Base-by-base conservation (phyloP, 37 sponge, comb jelly and placozoan genomes). In the Ianthella basta region DNA sequence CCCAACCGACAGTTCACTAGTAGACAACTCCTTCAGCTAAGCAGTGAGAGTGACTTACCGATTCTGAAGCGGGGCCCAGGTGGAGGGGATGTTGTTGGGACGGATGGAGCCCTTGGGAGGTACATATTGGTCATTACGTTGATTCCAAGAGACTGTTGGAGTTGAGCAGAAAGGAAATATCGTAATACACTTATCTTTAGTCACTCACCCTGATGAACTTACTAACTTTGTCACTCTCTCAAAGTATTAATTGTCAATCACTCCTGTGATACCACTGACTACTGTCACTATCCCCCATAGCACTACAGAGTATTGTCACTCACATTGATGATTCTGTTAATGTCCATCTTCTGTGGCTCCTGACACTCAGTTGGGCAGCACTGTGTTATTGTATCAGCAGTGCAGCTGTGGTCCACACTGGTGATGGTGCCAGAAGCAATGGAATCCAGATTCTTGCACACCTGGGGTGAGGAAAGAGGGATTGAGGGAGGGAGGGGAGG, bases 81-180 rank as follows among this genome's bases (percentile, higher is more conserved):
- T 60, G 66, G 67, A 20, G 82, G 82, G 12, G 1, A 14, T 2
- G 44, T 15, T 21, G 85, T 14, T 8, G 15, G 37, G 25, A 75
- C 25, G 10, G 38, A 37, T 59, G 88, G 89, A 38, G 89, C 84
- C 16, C 0, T 55, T 18, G 89, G 89, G 20, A 41, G 80, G 60
- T 83, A 89, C 89, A 89, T 85, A 78, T 89, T 89, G 12, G 82
- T 74, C 18, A 21, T 29, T 0, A 89, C 55, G 12, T 36, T 61
- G 53, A 89, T 77, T 8, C 89, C 89, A 73, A 84, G 80, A 59
- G 66, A 80, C 89, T 89, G 59, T 10, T 16, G 44, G 50, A 40
- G 25, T 57, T 57, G 14, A 61, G 29, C 3, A 13, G 24, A 61
- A 61, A 61, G 64, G 64, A 10, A 61, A 10, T 4, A 61, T 44